Evolutionary conservation across 2,888 invertebrate species (phyloP).

Genomic region (Listrodromus nycthemerus): DNA sequence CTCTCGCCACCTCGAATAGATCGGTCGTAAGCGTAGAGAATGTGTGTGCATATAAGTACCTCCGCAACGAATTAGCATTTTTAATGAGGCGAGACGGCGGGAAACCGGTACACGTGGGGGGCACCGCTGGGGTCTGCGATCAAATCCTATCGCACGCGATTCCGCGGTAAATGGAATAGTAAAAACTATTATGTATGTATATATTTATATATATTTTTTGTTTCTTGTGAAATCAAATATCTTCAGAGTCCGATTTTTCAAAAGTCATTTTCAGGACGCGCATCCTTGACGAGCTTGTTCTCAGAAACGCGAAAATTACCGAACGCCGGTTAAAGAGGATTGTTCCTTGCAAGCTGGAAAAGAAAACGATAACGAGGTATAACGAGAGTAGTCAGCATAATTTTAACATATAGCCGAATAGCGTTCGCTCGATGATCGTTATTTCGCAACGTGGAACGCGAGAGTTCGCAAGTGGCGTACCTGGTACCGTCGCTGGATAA

Average conservation of each 20-base stretch:
- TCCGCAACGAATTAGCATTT: conserved; percentile 48
- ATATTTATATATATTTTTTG: too few species aligned
- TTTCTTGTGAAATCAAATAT: too few species aligned
- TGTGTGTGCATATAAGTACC: conserved; percentile 28
- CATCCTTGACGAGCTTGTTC: background rate
- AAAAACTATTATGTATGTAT: background rate
- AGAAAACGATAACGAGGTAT: background rate
- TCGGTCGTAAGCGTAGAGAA: conserved; percentile 25
- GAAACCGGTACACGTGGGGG: conserved; percentile 17
- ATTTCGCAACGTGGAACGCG: conserved; percentile 20
- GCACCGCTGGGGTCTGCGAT: conserved; percentile 1
- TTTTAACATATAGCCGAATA: background rate
- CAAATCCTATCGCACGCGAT: conserved; percentile 22
- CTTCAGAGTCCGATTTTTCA: too few species aligned
- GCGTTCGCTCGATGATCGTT: conserved; percentile 18
- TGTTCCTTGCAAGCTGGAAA: background rate
- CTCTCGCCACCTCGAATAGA: conserved; percentile 13
- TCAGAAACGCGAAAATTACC: background rate
- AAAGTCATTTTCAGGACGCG: background rate
- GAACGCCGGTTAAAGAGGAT: background rate
- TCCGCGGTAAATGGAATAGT: background rate
- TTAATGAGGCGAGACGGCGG: conserved; percentile 38
- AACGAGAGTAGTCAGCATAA: background rate
- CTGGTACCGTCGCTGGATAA: conserved; percentile 24
- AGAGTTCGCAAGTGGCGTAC: conserved; percentile 22